phyloP scores from a whole-genome alignment of 2,113 vertebrate species.

The Chionodraco myersi region DNA sequence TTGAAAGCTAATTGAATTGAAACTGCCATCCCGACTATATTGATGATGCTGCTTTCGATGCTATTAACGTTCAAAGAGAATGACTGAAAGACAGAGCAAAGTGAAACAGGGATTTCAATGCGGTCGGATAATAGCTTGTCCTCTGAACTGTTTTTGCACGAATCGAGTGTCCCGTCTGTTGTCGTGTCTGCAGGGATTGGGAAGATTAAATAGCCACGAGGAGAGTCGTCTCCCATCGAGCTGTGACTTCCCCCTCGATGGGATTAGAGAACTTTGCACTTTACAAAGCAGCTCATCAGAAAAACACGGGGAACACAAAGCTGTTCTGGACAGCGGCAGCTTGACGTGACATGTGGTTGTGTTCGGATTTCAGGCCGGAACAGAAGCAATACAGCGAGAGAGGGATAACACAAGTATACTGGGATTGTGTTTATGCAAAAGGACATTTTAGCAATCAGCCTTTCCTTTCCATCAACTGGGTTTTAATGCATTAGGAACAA shows the following conservation, averaged over 20 bases:
- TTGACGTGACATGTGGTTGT: constrained; percentile 44
- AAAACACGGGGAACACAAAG: constrained; percentile 58
- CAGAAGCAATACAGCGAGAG: constrained; percentile 4
- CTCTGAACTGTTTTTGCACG: not conserved
- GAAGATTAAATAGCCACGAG: constrained; percentile 64
- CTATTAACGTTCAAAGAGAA: too few species aligned
- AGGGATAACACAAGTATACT: not conserved
- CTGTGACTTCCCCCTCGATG: constrained; percentile 52
- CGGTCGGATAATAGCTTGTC: not conserved
- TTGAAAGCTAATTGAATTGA: too few species aligned
- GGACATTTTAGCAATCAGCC: constrained; percentile 13
- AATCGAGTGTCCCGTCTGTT: constrained; percentile 27
- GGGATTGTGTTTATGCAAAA: constrained; percentile 20
- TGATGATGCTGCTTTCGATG: not conserved
- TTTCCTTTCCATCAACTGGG: constrained; percentile 58
- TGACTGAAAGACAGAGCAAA: not conserved
- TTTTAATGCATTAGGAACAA: constrained; percentile 46
- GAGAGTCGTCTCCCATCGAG: constrained; percentile 52
- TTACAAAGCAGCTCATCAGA: constrained; percentile 67
- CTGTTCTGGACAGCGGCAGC: constrained; percentile 42
- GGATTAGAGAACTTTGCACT: constrained; percentile 71
- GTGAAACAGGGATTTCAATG: not conserved
- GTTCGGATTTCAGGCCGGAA: constrained; percentile 31
- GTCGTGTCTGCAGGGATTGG: constrained; percentile 49
- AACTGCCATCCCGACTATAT: too few species aligned